phyloP scores from a whole-genome alignment of 2,113 vertebrate genomes.

The Piliocolobus tephrosceles region DNA sequence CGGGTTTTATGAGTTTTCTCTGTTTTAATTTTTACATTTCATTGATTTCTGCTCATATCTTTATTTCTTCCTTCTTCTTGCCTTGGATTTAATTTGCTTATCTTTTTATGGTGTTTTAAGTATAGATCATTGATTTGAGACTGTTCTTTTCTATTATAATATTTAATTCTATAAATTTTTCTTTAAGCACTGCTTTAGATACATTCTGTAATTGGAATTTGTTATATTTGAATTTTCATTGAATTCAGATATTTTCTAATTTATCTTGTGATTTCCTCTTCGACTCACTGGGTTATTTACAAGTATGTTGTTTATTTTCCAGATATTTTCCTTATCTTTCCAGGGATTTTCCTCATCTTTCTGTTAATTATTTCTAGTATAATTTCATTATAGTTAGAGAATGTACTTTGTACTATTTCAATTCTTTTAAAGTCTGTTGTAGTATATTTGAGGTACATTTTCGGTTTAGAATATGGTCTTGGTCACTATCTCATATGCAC shows the following conservation, averaged over 20 bases:
- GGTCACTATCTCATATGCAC: not conserved
- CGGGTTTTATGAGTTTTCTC: not conserved
- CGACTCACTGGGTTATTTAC: not conserved
- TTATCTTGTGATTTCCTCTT: not conserved
- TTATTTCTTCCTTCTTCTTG: not conserved
- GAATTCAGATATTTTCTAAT: not conserved
- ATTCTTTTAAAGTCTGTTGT: not conserved
- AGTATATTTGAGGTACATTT: not conserved
- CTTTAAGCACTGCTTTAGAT: not conserved
- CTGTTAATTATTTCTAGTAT: not conserved
- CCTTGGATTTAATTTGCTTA: not conserved
- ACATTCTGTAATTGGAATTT: not conserved
- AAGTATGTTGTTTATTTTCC: not conserved
- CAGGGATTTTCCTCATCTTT: not conserved
- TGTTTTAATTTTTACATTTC: not conserved
- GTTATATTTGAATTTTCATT: not conserved
- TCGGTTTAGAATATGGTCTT: not conserved
- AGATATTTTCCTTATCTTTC: not conserved
- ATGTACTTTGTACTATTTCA: not conserved
- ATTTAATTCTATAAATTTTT: not conserved
- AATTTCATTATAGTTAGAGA: not conserved
- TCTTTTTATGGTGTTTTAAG: not conserved
- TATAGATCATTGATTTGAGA: not conserved
- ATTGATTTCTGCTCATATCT: not conserved
- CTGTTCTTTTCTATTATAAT: not conserved